Evolutionary conservation across 2,797 vertebrate species (phyloP).

Genomic region (Acipenser transmontanus): DNA sequence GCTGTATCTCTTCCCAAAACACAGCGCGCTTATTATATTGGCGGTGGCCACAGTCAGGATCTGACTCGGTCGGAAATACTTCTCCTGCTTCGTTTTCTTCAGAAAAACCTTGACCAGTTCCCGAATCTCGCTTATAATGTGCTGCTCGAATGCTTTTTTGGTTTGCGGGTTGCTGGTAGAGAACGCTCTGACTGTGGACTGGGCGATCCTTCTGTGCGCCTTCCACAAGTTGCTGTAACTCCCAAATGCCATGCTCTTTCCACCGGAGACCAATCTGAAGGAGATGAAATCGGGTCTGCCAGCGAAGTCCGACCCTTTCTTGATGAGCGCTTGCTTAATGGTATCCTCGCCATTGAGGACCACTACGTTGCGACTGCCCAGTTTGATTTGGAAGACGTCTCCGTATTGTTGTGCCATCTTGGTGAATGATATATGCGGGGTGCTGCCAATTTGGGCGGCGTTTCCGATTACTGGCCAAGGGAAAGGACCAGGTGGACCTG

Average conservation of each 20-base stretch:
- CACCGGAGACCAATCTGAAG: constrained; percentile 63
- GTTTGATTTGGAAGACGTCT: constrained; percentile 78
- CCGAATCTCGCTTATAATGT: constrained; percentile 66
- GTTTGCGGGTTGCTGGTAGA: constrained; percentile 66
- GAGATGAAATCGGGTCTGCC: constrained; percentile 81
- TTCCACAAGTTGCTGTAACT: constrained; percentile 70
- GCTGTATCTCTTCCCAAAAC: constrained; percentile 84
- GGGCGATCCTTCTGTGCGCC: constrained; percentile 68
- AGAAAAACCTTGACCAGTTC: constrained; percentile 71
- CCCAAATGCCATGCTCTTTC: constrained; percentile 76
- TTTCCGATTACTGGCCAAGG: constrained; percentile 90
- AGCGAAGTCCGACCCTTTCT: constrained; percentile 72
- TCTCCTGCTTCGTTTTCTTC: constrained; percentile 47
- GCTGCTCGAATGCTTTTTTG: constrained; percentile 64
- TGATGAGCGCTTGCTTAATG: constrained; percentile 79
- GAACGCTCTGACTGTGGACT: constrained; percentile 71
- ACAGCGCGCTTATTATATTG: constrained; percentile 89
- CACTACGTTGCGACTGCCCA: constrained; percentile 77
- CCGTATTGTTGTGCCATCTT: constrained; percentile 77
- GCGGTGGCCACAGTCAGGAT: constrained; percentile 75
- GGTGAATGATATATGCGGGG: constrained; percentile 72
- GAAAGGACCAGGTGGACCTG: constrained; percentile 71
- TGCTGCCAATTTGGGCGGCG: constrained; percentile 68
- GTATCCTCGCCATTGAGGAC: constrained; percentile 80
- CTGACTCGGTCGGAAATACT: constrained; percentile 57